phyloP scores from a whole-genome alignment of 2,797 vertebrate genomes.

The Pogonophryne albipinna region DNA sequence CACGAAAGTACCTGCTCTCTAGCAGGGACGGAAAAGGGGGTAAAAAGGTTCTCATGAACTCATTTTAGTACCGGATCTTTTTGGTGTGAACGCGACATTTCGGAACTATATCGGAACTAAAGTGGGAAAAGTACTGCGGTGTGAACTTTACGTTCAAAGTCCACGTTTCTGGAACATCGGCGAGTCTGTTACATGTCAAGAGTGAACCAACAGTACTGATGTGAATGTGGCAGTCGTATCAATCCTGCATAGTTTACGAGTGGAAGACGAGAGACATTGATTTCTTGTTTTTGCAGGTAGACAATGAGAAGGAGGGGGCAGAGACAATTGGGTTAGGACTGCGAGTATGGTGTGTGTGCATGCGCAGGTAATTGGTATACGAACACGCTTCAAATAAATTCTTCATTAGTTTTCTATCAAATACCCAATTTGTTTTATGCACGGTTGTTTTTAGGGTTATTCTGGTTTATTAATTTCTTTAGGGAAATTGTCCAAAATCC shows the following conservation, averaged over 20 bases:
- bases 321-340: not conserved
- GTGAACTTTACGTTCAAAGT: constrained; percentile 6
- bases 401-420: not conserved
- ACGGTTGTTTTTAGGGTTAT: not conserved
- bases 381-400: not conserved
- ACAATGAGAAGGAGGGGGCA: constrained; percentile 22
- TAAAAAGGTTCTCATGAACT: too few species aligned
- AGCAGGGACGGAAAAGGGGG: too few species aligned
- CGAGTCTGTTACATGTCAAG: constrained; percentile 33
- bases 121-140: too few species aligned
- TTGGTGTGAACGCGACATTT: too few species aligned
- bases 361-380: not conserved
- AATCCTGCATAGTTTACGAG: constrained; percentile 12
- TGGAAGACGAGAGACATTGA: constrained; percentile 22
- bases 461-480: not conserved
- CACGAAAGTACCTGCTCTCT: too few species aligned
- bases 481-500: not conserved
- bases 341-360: not conserved
- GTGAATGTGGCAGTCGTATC: constrained; percentile 31
- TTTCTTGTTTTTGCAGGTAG: constrained; percentile 28
- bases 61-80: too few species aligned
- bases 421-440: not conserved
- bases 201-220: constrained; percentile 51
- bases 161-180: constrained; percentile 1
- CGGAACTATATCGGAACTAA: too few species aligned